Evolutionary conservation across 2,113 vertebrate species (phyloP).

Genomic region (Cololabis saira): DNA sequence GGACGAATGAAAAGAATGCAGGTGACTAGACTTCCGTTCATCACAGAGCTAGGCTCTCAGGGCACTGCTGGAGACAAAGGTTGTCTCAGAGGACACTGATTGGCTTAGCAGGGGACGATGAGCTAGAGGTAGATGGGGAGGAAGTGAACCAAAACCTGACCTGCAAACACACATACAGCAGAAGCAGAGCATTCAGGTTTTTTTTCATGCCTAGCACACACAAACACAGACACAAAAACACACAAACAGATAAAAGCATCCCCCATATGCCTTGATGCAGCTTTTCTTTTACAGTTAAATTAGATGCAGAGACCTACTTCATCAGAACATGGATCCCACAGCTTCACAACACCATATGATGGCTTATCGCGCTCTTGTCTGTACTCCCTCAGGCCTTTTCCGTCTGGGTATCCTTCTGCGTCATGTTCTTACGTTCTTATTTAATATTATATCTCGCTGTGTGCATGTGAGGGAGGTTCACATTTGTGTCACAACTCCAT

Average conservation of each 20-base stretch:
- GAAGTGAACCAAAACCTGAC: conserved; percentile 70
- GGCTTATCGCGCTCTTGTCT: conserved; percentile 40
- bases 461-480: conserved; percentile 31
- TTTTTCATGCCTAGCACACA: conserved; percentile 4
- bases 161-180: conserved; percentile 15
- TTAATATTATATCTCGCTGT: conserved; percentile 43
- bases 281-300: conserved; percentile 53
- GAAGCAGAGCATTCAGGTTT: not conserved
- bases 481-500: not conserved
- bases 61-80: conserved; percentile 57
- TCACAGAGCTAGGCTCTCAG: conserved; percentile 43
- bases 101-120: conserved; percentile 65
- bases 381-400: conserved; percentile 40
- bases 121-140: conserved; percentile 65
- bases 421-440: conserved; percentile 41
- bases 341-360: conserved; percentile 31
- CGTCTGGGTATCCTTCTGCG: conserved; percentile 13
- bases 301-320: conserved; percentile 32
- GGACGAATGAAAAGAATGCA: conserved; percentile 35
- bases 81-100: conserved; percentile 69
- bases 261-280: conserved; percentile 32
- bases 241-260: conserved; percentile 41
- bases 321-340: conserved; percentile 24
- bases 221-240: conserved; percentile 13
- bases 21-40: conserved; percentile 52